phyloP scores from a whole-genome alignment of 37 sponge, comb jelly and placozoan species.

The Chondrosia reniformis region DNA sequence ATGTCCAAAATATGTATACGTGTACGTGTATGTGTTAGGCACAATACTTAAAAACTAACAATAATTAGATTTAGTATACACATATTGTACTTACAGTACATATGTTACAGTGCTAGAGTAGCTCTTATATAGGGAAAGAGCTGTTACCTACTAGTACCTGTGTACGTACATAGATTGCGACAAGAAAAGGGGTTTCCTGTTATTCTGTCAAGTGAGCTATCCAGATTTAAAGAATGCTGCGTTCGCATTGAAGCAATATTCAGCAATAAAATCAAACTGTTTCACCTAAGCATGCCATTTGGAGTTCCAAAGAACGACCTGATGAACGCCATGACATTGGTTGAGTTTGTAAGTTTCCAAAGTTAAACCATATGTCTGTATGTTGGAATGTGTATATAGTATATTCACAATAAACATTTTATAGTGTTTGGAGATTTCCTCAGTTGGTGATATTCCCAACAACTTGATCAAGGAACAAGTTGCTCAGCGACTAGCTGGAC shows the following conservation, averaged over 20 bases:
- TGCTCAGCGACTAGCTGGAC: background rate
- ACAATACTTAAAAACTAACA: no score
- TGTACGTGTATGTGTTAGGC: slow-evolving; percentile 1
- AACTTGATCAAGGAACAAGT: background rate
- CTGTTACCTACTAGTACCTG: background rate
- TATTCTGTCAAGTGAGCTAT: background rate
- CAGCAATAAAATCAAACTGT: background rate
- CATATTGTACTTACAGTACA: background rate
- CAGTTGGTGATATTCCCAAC: background rate
- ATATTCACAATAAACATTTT: background rate
- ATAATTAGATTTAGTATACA: no score
- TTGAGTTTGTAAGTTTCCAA: slow-evolving; percentile 14
- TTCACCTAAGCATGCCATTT: background rate
- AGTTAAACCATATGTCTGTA: no score
- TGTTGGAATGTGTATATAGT: background rate
- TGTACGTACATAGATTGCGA: background rate
- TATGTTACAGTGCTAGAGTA: background rate
- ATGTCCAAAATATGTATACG: background rate
- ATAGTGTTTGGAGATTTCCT: slow-evolving; percentile 7
- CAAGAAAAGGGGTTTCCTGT: background rate
- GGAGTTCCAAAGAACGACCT: slow-evolving; percentile 12
- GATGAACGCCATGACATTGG: background rate
- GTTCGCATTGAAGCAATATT: background rate
- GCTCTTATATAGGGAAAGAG: background rate
- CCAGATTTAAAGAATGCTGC: slow-evolving; percentile 2